Conservation (phyloP, 2,888 invertebrate genomes). For the Phortica okadai region DNA sequence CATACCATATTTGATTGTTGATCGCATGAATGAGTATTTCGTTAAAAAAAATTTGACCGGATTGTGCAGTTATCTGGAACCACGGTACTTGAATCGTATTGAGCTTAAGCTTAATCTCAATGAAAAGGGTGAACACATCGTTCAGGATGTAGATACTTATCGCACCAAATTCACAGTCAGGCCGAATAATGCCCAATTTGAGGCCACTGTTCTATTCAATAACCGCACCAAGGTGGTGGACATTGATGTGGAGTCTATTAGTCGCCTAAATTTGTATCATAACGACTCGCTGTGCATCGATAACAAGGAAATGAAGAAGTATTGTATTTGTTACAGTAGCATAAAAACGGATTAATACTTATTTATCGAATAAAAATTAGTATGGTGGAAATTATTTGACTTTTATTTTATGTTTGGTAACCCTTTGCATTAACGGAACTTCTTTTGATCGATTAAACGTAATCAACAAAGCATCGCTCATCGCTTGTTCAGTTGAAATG, state of each 20-base stretch:
- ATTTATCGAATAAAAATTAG: background rate
- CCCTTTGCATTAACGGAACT: no score
- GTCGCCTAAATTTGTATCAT: constrained; percentile 78
- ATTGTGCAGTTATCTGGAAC: constrained; percentile 32
- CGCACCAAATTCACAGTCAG: background rate
- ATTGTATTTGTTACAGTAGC: constrained; percentile 75
- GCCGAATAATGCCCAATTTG: constrained; percentile 36
- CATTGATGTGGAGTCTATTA: constrained; percentile 77
- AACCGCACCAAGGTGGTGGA: background rate
- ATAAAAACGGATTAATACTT: background rate
- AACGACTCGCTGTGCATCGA: constrained; percentile 77
- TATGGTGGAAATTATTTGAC: no score
- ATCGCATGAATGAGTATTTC: constrained; percentile 42
- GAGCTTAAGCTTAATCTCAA: constrained; percentile 34
- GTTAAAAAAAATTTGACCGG: background rate
- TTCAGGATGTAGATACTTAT: constrained; percentile 28
- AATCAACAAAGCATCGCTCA: no score
- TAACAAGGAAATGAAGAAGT: constrained; percentile 77
- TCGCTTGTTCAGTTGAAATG: no score
- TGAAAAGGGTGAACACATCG: background rate
- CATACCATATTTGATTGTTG: constrained; percentile 32
- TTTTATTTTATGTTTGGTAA: no score
- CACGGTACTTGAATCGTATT: background rate
- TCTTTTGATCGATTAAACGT: no score
- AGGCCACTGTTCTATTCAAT: constrained; percentile 45